Percentiles rank a stretch among this genome's conserved stretches.
Conservation (phyloP, 2,888 invertebrate species). For the Drosophila mayaguana region DNA sequence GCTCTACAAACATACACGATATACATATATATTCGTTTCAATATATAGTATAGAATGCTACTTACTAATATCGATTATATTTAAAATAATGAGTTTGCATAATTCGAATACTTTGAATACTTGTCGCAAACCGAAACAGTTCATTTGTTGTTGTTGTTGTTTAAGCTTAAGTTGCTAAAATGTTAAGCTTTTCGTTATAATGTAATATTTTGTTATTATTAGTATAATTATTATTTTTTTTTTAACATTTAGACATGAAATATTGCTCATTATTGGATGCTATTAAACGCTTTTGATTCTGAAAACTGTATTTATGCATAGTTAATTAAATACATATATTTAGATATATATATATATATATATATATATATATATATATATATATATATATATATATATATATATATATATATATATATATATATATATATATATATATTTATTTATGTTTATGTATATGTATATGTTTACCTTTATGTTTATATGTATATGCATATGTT, state of each 20-base stretch:
- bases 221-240: neutral
- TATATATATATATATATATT: conserved; percentile 1
- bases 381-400: conserved; percentile 17
- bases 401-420: conserved; percentile 5
- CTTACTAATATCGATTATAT: conserved; percentile 62
- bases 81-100: conserved; percentile 64
- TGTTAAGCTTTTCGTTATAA: conserved; percentile 57
- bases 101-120: conserved; percentile 66
- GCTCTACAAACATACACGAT: conserved; percentile 38
- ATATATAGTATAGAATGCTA: conserved; percentile 40
- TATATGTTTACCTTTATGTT: neutral
- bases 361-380: neutral
- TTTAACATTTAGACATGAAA: conserved; percentile 78
- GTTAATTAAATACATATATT: conserved; percentile 21
- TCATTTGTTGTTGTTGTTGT: conserved; percentile 13
- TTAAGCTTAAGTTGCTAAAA: conserved; percentile 65
- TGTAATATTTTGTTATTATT: neutral
- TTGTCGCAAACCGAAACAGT: conserved; percentile 42
- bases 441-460: conserved; percentile 7
- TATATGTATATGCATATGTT: conserved; percentile 22
- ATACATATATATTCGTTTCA: conserved; percentile 20
- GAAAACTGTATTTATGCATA: conserved; percentile 49
- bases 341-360: conserved; percentile 16
- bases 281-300: conserved; percentile 71
- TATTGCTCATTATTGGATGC: conserved; percentile 74